Percentiles rank a stretch among this genome's conserved stretches.
Evolutionary conservation across 1,140 invertebrate species (phyloP).

Genomic region (Sipha flava): DNA sequence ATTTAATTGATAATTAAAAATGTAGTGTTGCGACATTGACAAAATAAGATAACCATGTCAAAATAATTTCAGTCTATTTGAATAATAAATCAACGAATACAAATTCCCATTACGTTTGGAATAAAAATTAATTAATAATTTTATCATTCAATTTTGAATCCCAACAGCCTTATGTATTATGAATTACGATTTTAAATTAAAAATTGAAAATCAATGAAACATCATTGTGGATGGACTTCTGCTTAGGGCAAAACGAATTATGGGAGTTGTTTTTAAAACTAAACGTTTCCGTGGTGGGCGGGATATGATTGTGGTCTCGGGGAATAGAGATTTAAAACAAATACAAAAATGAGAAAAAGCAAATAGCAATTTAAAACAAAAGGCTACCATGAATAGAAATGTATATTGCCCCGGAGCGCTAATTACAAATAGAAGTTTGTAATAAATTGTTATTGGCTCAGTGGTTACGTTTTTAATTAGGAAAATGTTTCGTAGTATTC

Average conservation of each 20-base stretch:
- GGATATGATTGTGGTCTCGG: not conserved
- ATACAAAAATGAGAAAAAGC: not conserved
- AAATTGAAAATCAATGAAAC: not conserved
- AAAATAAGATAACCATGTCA: not conserved
- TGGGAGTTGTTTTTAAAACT: not conserved
- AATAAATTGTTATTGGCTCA: conserved; percentile 28
- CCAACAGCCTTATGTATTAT: not conserved
- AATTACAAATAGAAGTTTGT: conserved; percentile 12
- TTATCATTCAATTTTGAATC: not conserved
- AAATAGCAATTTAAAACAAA: conserved; percentile 24
- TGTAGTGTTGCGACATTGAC: not conserved
- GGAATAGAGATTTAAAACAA: not conserved
- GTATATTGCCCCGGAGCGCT: not conserved
- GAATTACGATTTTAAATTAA: not conserved
- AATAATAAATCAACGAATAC: not conserved
- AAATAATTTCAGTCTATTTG: not conserved
- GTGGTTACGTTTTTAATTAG: conserved; percentile 29
- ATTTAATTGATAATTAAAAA: not conserved
- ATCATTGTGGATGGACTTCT: not conserved
- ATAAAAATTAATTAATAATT: not conserved
- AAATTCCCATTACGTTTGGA: not conserved
- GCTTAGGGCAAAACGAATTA: not conserved
- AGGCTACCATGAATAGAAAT: conserved; percentile 7
- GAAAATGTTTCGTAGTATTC: not conserved
- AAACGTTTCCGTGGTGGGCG: not conserved